Conservation (phyloP, 2,888 invertebrate genomes). For the Anticlea derivata region DNA sequence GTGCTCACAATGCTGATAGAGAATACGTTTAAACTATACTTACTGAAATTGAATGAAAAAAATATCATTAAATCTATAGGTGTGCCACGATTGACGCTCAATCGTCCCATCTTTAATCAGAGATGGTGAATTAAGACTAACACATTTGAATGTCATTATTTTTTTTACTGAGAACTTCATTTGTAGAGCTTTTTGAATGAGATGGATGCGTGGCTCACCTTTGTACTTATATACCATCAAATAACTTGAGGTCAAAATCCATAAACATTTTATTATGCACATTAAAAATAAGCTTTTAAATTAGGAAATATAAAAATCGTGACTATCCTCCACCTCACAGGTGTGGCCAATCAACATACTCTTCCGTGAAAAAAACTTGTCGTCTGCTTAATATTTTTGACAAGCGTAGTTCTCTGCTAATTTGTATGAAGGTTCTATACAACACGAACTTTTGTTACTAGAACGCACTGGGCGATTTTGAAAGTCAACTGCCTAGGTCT, state of each 20-base stretch:
- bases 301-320: slow-evolving; percentile 50
- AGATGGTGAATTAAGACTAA: no score
- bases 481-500: slow-evolving; percentile 40
- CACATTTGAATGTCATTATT: no score
- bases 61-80: no score
- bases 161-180: no score
- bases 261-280: slow-evolving; percentile 27
- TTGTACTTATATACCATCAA: no score
- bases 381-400: slow-evolving; percentile 50
- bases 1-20: no score
- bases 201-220: no score
- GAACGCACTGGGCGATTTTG: slow-evolving; percentile 42
- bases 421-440: slow-evolving; percentile 51
- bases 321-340: slow-evolving; percentile 50
- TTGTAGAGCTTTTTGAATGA: no score
- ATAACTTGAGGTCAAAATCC: slow-evolving; percentile 40
- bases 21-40: no score
- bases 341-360: slow-evolving; percentile 53
- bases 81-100: no score
- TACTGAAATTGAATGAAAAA: slow-evolving; percentile 41
- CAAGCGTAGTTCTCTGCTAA: slow-evolving; percentile 48
- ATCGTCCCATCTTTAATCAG: no score
- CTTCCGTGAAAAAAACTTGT: slow-evolving; percentile 45
- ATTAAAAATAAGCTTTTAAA: slow-evolving; percentile 20
- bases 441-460: slow-evolving; percentile 31